Conservation (phyloP, 2,888 invertebrate genomes). For the Sympetrum striolatum region DNA sequence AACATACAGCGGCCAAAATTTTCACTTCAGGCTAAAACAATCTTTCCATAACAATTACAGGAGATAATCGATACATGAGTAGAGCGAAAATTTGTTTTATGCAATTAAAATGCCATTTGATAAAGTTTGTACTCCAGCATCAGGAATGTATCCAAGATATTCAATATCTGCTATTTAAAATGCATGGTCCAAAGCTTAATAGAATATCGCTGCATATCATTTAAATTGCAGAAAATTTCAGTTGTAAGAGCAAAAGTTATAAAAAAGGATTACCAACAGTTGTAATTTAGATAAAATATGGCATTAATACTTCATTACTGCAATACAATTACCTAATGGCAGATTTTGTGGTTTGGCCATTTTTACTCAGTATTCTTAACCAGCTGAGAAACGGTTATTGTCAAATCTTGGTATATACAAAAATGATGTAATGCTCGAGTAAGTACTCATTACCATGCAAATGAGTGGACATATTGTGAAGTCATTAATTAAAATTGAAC, state of each 20-base stretch:
- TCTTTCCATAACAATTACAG: not conserved
- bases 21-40: slow-evolving; percentile 6
- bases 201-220: not conserved
- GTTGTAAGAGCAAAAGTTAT: not conserved
- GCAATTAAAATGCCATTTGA: not conserved
- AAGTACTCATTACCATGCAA: slow-evolving; percentile 13
- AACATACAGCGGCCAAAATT: slow-evolving; percentile 19
- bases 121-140: not conserved
- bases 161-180: not conserved
- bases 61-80: not conserved
- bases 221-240: not conserved
- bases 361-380: not conserved
- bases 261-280: not conserved
- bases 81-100: not conserved
- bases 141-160: slow-evolving; percentile 9
- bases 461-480: not conserved
- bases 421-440: not conserved
- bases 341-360: not conserved
- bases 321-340: not conserved
- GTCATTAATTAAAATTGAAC: not conserved
- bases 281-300: not conserved
- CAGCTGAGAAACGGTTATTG: slow-evolving; percentile 25
- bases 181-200: not conserved
- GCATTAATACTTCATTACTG: not conserved
- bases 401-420: slow-evolving; percentile 25